Evolutionary conservation across 2,797 vertebrate species (phyloP).

Genomic region (Anniella stebbinsi): DNA sequence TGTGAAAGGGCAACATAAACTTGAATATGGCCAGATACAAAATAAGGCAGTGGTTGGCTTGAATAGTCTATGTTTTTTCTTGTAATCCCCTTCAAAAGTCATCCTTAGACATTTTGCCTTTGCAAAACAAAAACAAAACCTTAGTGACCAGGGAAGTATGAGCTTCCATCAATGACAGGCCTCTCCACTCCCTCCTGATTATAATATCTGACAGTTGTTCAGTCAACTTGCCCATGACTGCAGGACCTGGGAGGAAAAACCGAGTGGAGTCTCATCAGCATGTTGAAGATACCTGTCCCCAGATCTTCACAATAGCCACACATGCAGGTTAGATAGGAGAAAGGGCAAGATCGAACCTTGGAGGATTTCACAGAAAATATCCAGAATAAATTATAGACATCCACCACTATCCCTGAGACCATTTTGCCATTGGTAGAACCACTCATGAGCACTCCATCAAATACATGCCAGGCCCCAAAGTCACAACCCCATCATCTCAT

Average conservation of each 20-base stretch:
- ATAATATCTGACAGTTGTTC: background rate
- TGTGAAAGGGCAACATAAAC: background rate
- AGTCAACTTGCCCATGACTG: background rate
- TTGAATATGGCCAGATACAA: background rate
- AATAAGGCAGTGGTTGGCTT: background rate
- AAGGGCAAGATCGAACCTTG: background rate
- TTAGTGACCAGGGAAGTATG: background rate
- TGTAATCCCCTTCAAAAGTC: background rate
- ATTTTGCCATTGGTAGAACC: background rate
- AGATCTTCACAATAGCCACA: background rate
- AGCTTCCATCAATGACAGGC: background rate
- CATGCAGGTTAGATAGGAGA: background rate
- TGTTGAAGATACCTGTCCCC: background rate
- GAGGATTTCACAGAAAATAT: background rate
- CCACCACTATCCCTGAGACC: background rate
- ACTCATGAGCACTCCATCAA: background rate
- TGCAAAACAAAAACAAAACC: background rate
- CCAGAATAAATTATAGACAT: background rate
- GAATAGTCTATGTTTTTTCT: background rate
- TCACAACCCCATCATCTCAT: background rate
- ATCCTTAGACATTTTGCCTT: background rate
- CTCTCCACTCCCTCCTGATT: background rate
- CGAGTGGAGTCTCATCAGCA: background rate
- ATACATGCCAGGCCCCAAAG: background rate
- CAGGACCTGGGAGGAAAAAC: background rate